Conservation (phyloP, 2,113 vertebrate genomes). For the Octodon degus region DNA sequence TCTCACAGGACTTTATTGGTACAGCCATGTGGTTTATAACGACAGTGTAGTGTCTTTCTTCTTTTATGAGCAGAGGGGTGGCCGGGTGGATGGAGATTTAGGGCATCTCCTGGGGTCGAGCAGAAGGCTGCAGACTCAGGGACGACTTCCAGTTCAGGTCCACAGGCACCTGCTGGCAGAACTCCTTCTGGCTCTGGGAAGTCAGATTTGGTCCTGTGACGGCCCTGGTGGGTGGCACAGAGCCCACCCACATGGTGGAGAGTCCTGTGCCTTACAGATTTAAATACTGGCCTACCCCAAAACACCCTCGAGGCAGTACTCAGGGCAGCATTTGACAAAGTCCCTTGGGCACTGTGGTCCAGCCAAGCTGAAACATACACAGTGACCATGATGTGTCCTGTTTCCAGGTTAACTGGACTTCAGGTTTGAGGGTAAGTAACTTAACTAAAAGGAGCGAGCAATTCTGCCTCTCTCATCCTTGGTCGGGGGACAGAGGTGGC, state of each 20-base stretch:
- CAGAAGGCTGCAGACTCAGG: not conserved
- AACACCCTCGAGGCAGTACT: not conserved
- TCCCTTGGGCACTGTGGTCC: not conserved
- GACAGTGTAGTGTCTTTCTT: too few species aligned
- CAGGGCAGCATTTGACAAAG: too few species aligned
- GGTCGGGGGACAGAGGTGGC: not conserved
- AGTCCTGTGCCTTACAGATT: too few species aligned
- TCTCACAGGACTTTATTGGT: not conserved
- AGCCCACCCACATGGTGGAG: not conserved
- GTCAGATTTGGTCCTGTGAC: not conserved
- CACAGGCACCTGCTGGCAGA: not conserved
- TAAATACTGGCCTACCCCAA: not conserved
- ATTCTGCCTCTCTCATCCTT: not conserved
- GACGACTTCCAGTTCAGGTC: too few species aligned
- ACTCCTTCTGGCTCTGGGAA: not conserved
- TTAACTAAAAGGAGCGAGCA: not conserved
- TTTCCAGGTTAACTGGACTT: not conserved
- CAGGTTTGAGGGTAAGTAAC: not conserved
- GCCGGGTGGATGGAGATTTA: not conserved
- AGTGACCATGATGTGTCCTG: rapidly evolving
- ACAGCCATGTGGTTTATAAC: too few species aligned
- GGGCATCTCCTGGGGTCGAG: not conserved
- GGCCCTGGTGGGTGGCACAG: not conserved
- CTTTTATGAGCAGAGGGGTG: too few species aligned
- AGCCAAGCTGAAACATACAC: not conserved